These are phyloP conservation scores for Drosophila truncata DNA, from an alignment of 1,140 invertebrate genomes.

Conservation along the genomic window DNA sequence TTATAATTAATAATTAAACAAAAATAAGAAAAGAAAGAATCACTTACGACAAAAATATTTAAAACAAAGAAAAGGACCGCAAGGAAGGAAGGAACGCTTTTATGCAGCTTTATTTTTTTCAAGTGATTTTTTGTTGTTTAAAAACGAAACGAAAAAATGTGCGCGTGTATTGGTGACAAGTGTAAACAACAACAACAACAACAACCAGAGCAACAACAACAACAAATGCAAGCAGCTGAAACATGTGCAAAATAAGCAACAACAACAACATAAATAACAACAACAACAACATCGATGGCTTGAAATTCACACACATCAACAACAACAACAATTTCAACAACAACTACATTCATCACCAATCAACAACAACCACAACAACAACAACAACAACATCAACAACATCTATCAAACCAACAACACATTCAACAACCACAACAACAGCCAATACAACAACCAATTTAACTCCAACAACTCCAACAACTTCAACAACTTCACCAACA, in stretches of 20 bases:
- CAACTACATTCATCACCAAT: conserved; percentile 7
- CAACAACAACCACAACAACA: conserved; percentile 26
- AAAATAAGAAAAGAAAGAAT: not conserved
- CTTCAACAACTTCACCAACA: conserved; percentile 24
- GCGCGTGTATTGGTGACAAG: conserved; percentile 67
- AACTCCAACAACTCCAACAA: conserved; percentile 7
- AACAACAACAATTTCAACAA: conserved; percentile 1
- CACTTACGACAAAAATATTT: not conserved
- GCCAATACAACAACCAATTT: conserved; percentile 1
- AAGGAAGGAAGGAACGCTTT: conserved; percentile 23
- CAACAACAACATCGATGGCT: conserved; percentile 27
- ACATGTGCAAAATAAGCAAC: conserved; percentile 48
- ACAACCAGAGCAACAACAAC: conserved; percentile 20
- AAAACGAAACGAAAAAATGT: conserved; percentile 47
- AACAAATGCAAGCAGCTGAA: conserved; percentile 23
- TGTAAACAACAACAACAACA: conserved; percentile 57
- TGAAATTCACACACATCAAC: conserved; percentile 24
- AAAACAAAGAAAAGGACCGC: conserved; percentile 11
- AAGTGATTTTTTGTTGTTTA: conserved; percentile 42
- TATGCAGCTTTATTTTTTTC: conserved; percentile 48
- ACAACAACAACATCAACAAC: conserved; percentile 27
- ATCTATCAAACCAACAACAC: conserved; percentile 4
- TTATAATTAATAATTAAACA: not conserved
- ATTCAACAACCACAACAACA: conserved; percentile 28
- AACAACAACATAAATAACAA: conserved; percentile 32